Percentiles rank a stretch among this genome's conserved stretches.
phyloP scores from a whole-genome alignment of 92 coral and sea anemone genomes.

The Paragorgia papillata region DNA sequence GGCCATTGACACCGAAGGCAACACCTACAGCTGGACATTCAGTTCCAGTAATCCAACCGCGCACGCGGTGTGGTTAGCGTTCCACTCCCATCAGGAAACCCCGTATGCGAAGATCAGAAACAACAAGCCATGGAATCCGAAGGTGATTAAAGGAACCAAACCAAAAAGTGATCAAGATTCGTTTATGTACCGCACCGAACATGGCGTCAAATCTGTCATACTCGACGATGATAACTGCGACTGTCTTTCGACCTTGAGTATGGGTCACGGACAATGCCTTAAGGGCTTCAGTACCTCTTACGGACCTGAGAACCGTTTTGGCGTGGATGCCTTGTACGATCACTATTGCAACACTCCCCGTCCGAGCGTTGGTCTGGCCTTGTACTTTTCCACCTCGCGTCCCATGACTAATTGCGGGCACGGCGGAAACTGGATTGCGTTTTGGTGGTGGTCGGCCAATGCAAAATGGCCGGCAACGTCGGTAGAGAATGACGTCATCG shows the following conservation, averaged over 20 bases:
- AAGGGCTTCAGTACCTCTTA: constrained; percentile 53
- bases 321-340: constrained; percentile 56
- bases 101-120: constrained; percentile 27
- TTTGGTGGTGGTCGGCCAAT: constrained; percentile 84
- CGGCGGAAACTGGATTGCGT: constrained; percentile 78
- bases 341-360: constrained; percentile 64
- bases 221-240: constrained; percentile 75
- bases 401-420: constrained; percentile 42
- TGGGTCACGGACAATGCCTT: constrained; percentile 53
- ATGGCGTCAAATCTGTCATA: constrained; percentile 67
- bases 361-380: constrained; percentile 58
- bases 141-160: constrained; percentile 55
- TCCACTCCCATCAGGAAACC: constrained; percentile 58
- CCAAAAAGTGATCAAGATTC: constrained; percentile 69
- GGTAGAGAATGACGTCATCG: constrained; percentile 61
- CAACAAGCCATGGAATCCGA: constrained; percentile 59
- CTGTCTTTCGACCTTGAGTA: constrained; percentile 64
- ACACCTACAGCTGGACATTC: constrained; percentile 60
- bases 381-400: constrained; percentile 62
- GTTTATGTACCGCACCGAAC: constrained; percentile 72
- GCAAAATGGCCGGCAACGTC: constrained; percentile 57
- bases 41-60: constrained; percentile 64
- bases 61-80: constrained; percentile 64
- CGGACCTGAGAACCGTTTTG: constrained; percentile 52
- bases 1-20: constrained; percentile 64